phyloP scores from a whole-genome alignment of 2,797 vertebrate species.

The Picus viridis region DNA sequence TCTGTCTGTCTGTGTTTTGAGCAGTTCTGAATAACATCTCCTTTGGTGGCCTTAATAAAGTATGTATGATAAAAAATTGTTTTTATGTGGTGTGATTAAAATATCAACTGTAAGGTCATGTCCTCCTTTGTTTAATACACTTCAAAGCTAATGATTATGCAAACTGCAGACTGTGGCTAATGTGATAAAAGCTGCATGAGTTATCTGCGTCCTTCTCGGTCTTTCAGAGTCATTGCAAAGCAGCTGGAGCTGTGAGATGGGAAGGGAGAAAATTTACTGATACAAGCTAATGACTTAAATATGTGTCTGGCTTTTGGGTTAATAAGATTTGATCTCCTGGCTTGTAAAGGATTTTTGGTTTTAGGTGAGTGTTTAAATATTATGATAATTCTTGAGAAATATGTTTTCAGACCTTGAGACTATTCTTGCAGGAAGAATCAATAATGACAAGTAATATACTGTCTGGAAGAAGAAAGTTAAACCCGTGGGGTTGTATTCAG shows the following conservation, averaged over 20 bases:
- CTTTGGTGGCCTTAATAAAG: not conserved
- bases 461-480: not conserved
- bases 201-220: not conserved
- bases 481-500: not conserved
- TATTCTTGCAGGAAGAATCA: not conserved
- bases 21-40: not conserved
- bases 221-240: slow-evolving; percentile 7
- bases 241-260: slow-evolving; percentile 17
- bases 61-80: not conserved
- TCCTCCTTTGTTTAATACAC: slow-evolving; percentile 42
- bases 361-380: slow-evolving; percentile 6
- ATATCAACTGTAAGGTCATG: slow-evolving; percentile 27
- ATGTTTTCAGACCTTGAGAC: not conserved
- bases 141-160: slow-evolving; percentile 37
- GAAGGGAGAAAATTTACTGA: slow-evolving; percentile 1
- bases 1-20: not conserved
- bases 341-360: slow-evolving; percentile 1
- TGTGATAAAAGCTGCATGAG: slow-evolving; percentile 19
- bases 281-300: slow-evolving; percentile 47
- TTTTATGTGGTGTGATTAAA: slow-evolving; percentile 14
- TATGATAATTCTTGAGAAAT: not conserved
- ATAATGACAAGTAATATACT: not conserved
- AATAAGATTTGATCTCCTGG: not conserved
- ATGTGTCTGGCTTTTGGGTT: not conserved
- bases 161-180: slow-evolving; percentile 37